phyloP scores from a whole-genome alignment of 2,797 vertebrate species.

The Scomberomorus guttatus region DNA sequence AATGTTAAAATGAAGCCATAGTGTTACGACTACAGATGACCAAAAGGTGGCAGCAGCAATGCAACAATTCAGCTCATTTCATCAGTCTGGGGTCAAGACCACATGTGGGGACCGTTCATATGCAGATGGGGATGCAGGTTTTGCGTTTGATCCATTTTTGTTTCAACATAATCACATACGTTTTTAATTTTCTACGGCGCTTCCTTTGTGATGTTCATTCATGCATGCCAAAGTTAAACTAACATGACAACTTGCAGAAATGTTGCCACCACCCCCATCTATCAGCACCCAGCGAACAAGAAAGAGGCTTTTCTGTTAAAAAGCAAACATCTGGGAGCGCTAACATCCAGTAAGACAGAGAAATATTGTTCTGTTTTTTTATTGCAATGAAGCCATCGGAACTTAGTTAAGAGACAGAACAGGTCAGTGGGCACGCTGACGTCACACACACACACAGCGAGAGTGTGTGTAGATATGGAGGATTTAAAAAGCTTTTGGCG shows the following conservation, averaged over 20 bases:
- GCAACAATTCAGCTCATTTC: not conserved
- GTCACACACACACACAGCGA: constrained; percentile 10
- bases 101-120: not conserved
- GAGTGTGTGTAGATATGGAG: constrained; percentile 1
- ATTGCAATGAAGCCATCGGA: not conserved
- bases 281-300: not conserved
- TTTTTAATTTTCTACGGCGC: not conserved
- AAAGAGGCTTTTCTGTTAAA: not conserved
- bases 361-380: constrained; percentile 16
- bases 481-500: constrained; percentile 20
- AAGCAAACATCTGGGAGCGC: constrained; percentile 11
- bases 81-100: not conserved
- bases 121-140: not conserved
- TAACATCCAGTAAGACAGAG: not conserved
- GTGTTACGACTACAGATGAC: constrained; percentile 4
- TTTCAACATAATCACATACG: no score
- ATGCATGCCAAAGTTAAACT: not conserved
- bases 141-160: not conserved
- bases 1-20: not conserved
- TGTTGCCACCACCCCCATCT: not conserved
- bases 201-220: not conserved
- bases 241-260: not conserved
- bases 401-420: constrained; percentile 3
- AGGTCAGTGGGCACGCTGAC: constrained; percentile 43
- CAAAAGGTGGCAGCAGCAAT: constrained; percentile 61